These are phyloP conservation scores for Apamea monoglypha DNA, from an alignment of 2,888 invertebrate species.

Conservation along the genomic window DNA sequence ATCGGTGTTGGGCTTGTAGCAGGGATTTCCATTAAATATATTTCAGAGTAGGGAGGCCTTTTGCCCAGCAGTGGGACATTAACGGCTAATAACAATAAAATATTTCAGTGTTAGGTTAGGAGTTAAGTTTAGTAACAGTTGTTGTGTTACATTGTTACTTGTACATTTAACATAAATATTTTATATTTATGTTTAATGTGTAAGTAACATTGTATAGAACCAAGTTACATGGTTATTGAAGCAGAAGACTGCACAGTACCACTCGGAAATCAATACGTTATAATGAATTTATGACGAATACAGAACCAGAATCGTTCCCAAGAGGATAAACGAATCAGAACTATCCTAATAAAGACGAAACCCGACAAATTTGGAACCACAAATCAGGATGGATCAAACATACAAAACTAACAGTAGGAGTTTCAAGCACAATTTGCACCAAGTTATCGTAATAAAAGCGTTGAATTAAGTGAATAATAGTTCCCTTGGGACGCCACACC, in stretches of 20 bases:
- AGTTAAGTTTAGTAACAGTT: too few relatives aligned
- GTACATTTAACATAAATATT: too few relatives aligned
- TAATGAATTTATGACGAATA: conserved; percentile 5
- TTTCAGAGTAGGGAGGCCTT: too few relatives aligned
- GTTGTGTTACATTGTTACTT: too few relatives aligned
- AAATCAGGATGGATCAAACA: conserved; percentile 46
- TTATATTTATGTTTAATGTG: too few relatives aligned
- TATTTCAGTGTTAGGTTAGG: too few relatives aligned
- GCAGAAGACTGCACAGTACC: neutral
- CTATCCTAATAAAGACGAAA: conserved; percentile 28
- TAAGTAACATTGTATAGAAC: neutral
- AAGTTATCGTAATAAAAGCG: conserved; percentile 50
- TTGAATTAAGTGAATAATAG: conserved; percentile 66
- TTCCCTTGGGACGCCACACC: conserved; percentile 53
- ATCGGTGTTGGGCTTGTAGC: too few relatives aligned
- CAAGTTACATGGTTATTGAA: neutral
- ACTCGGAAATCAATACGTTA: neutral
- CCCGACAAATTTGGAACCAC: conserved; percentile 26
- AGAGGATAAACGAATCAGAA: conserved; percentile 10
- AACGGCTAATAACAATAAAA: too few relatives aligned
- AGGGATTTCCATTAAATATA: too few relatives aligned
- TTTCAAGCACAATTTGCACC: conserved; percentile 45
- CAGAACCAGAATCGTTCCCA: conserved; percentile 8
- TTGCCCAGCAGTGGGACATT: too few relatives aligned
- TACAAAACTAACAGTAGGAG: conserved; percentile 36